These are phyloP conservation scores for Lomographa bimaculata DNA, from an alignment of 2,888 invertebrate genomes.

Conservation along the genomic window DNA sequence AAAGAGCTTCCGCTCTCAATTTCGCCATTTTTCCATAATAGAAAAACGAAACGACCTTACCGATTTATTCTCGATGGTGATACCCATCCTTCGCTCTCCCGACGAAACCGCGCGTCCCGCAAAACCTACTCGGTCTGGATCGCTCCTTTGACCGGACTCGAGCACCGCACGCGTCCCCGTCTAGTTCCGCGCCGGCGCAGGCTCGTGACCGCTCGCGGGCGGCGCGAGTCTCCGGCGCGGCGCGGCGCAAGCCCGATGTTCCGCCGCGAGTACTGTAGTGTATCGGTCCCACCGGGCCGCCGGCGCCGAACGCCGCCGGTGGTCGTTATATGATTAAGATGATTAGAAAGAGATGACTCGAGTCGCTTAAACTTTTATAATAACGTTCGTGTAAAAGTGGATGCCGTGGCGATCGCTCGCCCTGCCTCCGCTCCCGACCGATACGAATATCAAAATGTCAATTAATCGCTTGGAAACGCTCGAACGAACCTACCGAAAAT, in stretches of 20 bases:
- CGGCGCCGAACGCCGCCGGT: slow-evolving; percentile 46
- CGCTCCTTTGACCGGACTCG: slow-evolving; percentile 26
- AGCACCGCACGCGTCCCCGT: slow-evolving; percentile 19
- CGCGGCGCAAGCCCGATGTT: neutral
- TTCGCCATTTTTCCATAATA: slow-evolving; percentile 7
- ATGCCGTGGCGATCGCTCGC: slow-evolving; percentile 76
- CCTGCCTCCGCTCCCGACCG: slow-evolving; percentile 61
- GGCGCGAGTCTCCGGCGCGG: too few relatives aligned
- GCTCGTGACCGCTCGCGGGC: too few relatives aligned
- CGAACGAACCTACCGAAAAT: slow-evolving; percentile 22
- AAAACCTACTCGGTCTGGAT: neutral
- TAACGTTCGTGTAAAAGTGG: slow-evolving; percentile 73
- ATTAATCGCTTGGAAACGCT: slow-evolving; percentile 47
- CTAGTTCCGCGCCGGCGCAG: too few relatives aligned
- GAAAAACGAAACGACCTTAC: slow-evolving; percentile 2
- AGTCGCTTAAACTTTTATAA: slow-evolving; percentile 66
- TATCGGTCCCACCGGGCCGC: slow-evolving; percentile 65
- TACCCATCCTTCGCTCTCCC: slow-evolving; percentile 3
- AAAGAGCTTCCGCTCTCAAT: neutral
- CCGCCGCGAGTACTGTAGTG: slow-evolving; percentile 50
- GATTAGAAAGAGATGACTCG: slow-evolving; percentile 61
- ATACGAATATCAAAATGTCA: slow-evolving; percentile 57
- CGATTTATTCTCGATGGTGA: neutral
- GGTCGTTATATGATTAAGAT: slow-evolving; percentile 52
- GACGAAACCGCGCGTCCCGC: slow-evolving; percentile 1